phyloP scores from a whole-genome alignment of 2,888 invertebrate species.

The Pycnomerus fuliginosus region DNA sequence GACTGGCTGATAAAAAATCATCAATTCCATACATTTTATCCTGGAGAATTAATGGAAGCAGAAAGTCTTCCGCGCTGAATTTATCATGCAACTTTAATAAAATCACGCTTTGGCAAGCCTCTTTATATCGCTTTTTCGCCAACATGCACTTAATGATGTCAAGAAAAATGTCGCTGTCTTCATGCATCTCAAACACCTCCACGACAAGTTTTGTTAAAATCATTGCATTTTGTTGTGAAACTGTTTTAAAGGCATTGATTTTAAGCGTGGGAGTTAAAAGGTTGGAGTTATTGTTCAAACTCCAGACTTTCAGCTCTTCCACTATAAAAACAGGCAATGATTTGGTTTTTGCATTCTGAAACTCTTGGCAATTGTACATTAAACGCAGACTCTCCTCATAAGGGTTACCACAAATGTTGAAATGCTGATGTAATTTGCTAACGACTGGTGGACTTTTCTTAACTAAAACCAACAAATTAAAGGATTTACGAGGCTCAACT shows the following conservation, averaged over 20 bases:
- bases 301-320: constrained; percentile 61
- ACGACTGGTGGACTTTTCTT: constrained; percentile 50
- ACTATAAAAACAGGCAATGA: constrained; percentile 63
- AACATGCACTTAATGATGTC: constrained; percentile 62
- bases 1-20: constrained; percentile 69
- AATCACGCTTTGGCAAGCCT: constrained; percentile 71
- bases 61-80: constrained; percentile 68
- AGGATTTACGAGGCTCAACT: not conserved
- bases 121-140: constrained; percentile 64
- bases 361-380: constrained; percentile 63
- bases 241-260: constrained; percentile 70
- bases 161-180: constrained; percentile 63
- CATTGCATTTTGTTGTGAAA: constrained; percentile 66
- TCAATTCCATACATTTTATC: constrained; percentile 72
- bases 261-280: constrained; percentile 60
- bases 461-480: constrained; percentile 36
- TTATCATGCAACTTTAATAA: constrained; percentile 66
- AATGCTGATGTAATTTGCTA: constrained; percentile 46
- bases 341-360: constrained; percentile 63
- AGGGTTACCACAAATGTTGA: constrained; percentile 56
- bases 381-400: constrained; percentile 61
- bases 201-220: constrained; percentile 64
- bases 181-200: constrained; percentile 62
- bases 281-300: constrained; percentile 50
- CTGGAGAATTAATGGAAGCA: constrained; percentile 79